Conservation (phyloP, 2,113 vertebrate genomes). For the Tragelaphus scriptus region DNA sequence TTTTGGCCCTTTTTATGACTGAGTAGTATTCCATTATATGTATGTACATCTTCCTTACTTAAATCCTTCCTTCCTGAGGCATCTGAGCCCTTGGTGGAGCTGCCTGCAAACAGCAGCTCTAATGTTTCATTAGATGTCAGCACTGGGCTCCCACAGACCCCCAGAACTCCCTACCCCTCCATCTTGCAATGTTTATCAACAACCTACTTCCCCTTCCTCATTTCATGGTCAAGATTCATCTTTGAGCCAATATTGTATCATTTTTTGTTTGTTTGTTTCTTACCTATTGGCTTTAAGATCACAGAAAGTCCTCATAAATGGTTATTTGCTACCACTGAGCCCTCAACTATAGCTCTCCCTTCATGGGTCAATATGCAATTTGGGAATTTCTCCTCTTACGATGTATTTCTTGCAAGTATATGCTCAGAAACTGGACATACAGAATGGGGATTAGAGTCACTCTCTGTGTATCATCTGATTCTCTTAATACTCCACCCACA, state of each 20-base stretch:
- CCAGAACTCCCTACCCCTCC: background rate
- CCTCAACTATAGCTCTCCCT: background rate
- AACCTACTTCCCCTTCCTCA: background rate
- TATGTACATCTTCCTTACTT: background rate
- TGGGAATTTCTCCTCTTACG: too few relatives aligned
- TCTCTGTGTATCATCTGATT: rapidly evolving
- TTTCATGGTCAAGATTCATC: background rate
- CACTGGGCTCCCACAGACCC: rapidly evolving
- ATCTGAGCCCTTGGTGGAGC: background rate
- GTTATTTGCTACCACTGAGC: rapidly evolving
- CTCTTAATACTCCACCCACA: rapidly evolving
- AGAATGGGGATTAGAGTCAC: rapidly evolving
- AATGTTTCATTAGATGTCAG: rapidly evolving
- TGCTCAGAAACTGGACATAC: background rate
- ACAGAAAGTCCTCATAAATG: rapidly evolving
- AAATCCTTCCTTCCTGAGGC: background rate
- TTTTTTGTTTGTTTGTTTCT: background rate
- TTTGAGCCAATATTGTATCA: background rate
- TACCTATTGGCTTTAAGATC: background rate
- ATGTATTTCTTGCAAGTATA: background rate
- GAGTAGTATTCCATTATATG: background rate
- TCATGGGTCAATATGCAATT: background rate
- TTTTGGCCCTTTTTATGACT: background rate
- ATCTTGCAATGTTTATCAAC: background rate
- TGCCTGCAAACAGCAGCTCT: background rate